Evolutionary conservation across 2,113 vertebrate species (phyloP).

Genomic region (Neomonachus schauinslandi): DNA sequence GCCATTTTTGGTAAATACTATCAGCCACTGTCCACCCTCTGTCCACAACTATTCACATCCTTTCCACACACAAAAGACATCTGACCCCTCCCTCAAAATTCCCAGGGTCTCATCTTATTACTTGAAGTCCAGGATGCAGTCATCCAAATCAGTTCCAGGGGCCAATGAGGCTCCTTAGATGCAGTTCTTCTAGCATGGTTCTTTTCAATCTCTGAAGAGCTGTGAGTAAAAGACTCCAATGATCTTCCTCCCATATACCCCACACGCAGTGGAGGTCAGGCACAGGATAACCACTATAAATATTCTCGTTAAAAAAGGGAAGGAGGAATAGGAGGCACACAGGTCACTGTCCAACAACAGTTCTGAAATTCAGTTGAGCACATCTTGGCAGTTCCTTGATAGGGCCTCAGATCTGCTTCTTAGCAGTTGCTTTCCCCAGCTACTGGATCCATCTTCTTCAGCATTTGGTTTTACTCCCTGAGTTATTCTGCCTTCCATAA

Average conservation of each 20-base stretch:
- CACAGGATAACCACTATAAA: neutral
- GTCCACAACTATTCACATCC: neutral
- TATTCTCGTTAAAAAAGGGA: neutral
- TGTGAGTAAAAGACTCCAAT: neutral
- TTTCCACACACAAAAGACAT: neutral
- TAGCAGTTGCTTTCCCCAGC: neutral
- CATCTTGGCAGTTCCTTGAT: neutral
- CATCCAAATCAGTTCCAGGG: neutral
- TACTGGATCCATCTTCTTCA: neutral
- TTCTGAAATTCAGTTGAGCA: neutral
- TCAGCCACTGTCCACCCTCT: neutral
- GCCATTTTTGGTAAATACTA: neutral
- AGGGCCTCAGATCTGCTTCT: neutral
- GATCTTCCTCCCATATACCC: neutral
- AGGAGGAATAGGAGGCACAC: neutral
- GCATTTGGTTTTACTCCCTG: neutral
- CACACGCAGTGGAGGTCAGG: neutral
- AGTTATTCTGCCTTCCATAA: neutral
- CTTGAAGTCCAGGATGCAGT: neutral
- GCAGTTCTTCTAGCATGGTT: neutral
- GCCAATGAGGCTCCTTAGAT: neutral
- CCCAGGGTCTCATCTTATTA: neutral
- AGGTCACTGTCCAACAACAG: neutral
- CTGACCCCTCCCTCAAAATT: neutral
- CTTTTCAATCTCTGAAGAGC: slow-evolving; percentile 1